Percentiles rank a stretch among this genome's conserved stretches.
These are phyloP conservation scores for Peromyscus eremicus DNA, from an alignment of 2,797 vertebrate genomes.

Conservation along the genomic window DNA sequence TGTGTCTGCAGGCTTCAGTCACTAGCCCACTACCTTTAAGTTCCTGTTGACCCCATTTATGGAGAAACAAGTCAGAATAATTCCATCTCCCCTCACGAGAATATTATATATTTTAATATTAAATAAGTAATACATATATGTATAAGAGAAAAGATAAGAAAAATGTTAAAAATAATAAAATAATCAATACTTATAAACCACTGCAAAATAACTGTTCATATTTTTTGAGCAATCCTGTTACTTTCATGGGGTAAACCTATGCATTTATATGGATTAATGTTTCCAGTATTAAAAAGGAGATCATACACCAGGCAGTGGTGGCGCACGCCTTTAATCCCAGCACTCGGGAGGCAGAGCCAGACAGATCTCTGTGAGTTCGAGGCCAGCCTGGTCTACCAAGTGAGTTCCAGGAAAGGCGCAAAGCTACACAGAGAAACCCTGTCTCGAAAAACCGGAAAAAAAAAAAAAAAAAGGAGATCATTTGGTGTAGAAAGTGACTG, in stretches of 20 bases:
- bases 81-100: not conserved
- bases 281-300: not conserved
- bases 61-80: not conserved
- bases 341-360: too few species aligned
- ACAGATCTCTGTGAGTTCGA: too few species aligned
- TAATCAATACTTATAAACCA: not conserved
- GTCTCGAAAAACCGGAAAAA: too few species aligned
- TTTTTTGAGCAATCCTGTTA: not conserved
- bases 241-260: not conserved
- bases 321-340: too few species aligned
- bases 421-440: too few species aligned
- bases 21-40: not conserved
- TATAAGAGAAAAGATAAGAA: not conserved
- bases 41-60: not conserved
- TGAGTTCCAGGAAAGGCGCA: too few species aligned
- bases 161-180: conserved; percentile 20
- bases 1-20: rapidly evolving
- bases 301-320: too few species aligned
- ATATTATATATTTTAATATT: not conserved
- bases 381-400: too few species aligned
- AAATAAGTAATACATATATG: not conserved
- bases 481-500: not conserved
- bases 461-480: not conserved
- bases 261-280: not conserved
- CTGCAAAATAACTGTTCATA: not conserved